These are phyloP conservation scores for Atta colombica DNA, from an alignment of 1,140 invertebrate species.

Conservation along the genomic window DNA sequence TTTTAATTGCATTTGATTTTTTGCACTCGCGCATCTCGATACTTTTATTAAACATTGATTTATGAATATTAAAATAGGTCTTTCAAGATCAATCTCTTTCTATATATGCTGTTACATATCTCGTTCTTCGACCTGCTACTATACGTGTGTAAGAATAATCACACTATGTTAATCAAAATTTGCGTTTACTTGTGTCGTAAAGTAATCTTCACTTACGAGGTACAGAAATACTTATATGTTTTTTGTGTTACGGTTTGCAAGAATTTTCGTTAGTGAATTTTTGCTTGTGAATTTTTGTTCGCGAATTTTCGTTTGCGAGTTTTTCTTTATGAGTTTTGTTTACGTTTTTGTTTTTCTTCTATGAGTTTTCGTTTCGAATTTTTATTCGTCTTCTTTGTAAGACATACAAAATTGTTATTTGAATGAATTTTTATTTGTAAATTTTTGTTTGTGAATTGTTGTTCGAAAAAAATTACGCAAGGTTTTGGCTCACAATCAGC, in stretches of 20 bases:
- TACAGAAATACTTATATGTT: neutral
- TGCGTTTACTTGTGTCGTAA: neutral
- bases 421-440: too few species aligned
- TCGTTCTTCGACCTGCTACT: conserved; percentile 1
- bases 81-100: conserved; percentile 38
- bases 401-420: too few species aligned
- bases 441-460: neutral
- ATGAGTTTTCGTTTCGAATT: too few species aligned
- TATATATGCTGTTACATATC: neutral
- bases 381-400: too few species aligned
- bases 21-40: neutral
- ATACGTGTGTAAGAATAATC: neutral
- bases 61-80: conserved; percentile 43
- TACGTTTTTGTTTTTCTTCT: too few species aligned
- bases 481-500: neutral
- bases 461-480: conserved; percentile 17
- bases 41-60: neutral
- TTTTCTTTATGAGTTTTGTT: too few species aligned
- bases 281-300: neutral
- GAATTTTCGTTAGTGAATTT: conserved; percentile 17
- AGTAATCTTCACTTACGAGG: neutral
- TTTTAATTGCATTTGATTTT: neutral
- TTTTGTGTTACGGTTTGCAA: neutral
- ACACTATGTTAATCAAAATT: neutral
- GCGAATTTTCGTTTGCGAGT: too few species aligned